These are phyloP conservation scores for Ophiodon elongatus DNA, from an alignment of 2,113 vertebrate genomes.

Conservation along the genomic window DNA sequence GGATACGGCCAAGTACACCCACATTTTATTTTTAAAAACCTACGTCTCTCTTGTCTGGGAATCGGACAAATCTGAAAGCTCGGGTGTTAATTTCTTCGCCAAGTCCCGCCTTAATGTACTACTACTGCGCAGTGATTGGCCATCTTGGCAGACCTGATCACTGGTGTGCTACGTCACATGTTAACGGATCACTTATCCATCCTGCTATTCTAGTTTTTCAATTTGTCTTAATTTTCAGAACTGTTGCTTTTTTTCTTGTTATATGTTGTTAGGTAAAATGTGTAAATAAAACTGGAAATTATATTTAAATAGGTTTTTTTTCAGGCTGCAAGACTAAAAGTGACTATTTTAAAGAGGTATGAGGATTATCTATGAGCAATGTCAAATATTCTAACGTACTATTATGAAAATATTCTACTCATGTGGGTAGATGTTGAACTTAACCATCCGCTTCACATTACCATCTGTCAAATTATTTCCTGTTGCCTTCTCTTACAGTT, in stretches of 20 bases:
- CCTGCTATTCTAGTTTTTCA: background rate
- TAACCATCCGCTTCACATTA: constrained; percentile 1
- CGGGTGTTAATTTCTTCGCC: too few species aligned
- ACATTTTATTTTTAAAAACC: too few species aligned
- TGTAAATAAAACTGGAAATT: background rate
- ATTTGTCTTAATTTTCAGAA: background rate
- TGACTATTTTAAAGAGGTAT: background rate
- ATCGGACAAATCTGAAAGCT: too few species aligned
- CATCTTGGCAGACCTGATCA: too few species aligned
- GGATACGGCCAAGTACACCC: too few species aligned
- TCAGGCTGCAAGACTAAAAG: background rate
- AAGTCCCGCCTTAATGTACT: too few species aligned
- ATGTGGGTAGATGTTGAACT: constrained; percentile 14
- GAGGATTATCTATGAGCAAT: background rate
- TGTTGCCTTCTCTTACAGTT: background rate
- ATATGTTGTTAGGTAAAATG: background rate
- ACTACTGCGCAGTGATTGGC: too few species aligned
- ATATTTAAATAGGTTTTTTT: background rate
- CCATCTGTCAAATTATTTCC: constrained; percentile 40
- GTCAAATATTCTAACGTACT: background rate
- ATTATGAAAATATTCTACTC: constrained; percentile 12
- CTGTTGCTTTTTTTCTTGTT: background rate
- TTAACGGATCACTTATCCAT: too few species aligned
- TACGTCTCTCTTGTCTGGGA: too few species aligned
- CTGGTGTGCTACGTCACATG: too few species aligned